These are phyloP conservation scores for Galemys pyrenaicus DNA, from an alignment of 2,113 vertebrate genomes.

Conservation along the genomic window DNA sequence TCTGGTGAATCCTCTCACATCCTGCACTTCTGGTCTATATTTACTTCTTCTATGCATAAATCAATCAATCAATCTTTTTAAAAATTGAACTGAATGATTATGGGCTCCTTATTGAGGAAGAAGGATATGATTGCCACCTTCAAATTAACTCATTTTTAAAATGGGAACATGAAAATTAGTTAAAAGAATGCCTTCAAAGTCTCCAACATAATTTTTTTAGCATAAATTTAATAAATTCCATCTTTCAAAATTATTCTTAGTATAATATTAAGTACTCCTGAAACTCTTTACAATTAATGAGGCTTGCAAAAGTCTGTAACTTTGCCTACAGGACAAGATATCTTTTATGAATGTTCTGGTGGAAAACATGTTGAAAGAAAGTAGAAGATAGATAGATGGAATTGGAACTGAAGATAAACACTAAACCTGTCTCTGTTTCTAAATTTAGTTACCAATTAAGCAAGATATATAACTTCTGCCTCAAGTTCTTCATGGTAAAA, in stretches of 20 bases:
- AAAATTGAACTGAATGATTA: too few species aligned
- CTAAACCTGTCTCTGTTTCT: not conserved
- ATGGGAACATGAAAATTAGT: not conserved
- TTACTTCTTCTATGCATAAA: too few species aligned
- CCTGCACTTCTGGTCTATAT: too few species aligned
- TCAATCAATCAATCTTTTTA: too few species aligned
- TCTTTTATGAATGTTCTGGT: not conserved
- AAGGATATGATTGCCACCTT: not conserved
- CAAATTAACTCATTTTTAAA: not conserved
- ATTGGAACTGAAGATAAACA: not conserved
- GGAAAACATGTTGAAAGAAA: not conserved
- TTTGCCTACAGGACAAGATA: not conserved
- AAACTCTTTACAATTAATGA: not conserved
- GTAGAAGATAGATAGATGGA: not conserved
- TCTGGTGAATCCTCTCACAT: too few species aligned
- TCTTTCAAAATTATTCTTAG: not conserved
- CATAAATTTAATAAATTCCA: not conserved
- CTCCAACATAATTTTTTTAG: not conserved
- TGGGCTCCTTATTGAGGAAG: not conserved
- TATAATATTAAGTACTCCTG: not conserved
- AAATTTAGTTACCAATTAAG: conserved; percentile 20
- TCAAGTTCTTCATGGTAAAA: not conserved
- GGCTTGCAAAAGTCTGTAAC: not conserved
- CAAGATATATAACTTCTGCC: not conserved
- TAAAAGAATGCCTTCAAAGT: not conserved